Conservation (phyloP, 2,888 invertebrate genomes). For the Caenorhabditis macrosperma region DNA sequence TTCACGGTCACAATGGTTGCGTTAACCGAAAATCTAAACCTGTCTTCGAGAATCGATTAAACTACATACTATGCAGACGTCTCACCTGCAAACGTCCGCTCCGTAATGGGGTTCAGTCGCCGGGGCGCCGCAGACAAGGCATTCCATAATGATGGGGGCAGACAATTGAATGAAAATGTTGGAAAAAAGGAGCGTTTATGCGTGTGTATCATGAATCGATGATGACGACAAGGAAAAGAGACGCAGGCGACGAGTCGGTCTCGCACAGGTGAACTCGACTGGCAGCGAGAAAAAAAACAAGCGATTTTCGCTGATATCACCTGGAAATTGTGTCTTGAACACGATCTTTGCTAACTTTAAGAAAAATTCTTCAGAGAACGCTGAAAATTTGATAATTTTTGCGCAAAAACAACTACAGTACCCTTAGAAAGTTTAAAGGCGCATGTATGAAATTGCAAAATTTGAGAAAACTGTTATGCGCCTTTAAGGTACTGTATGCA, state of each 20-base stretch:
- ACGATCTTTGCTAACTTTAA: too few relatives aligned
- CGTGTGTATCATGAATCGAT: constrained; percentile 39
- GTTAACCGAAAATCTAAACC: too few relatives aligned
- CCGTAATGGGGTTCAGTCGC: constrained; percentile 50
- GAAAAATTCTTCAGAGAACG: too few relatives aligned
- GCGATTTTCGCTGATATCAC: not conserved
- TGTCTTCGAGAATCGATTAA: not conserved
- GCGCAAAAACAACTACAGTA: too few relatives aligned
- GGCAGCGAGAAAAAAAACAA: too few relatives aligned
- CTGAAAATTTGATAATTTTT: too few relatives aligned
- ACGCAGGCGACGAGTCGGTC: constrained; percentile 17
- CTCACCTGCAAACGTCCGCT: constrained; percentile 51
- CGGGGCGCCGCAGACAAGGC: constrained; percentile 27
- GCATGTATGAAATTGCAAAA: too few relatives aligned
- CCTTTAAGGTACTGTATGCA: too few relatives aligned
- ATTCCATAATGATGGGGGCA: constrained; percentile 11
- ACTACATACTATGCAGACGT: not conserved
- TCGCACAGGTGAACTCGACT: constrained; percentile 33
- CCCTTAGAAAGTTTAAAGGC: too few relatives aligned
- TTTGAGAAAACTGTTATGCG: too few relatives aligned
- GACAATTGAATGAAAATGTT: not conserved
- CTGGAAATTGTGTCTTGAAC: too few relatives aligned
- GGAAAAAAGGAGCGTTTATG: constrained; percentile 4
- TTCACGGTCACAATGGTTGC: too few relatives aligned
- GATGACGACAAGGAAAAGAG: constrained; percentile 6